Percentiles rank a stretch among this genome's conserved stretches.
Evolutionary conservation across 2,888 invertebrate species (phyloP).

Genomic region (Euproctis similis): DNA sequence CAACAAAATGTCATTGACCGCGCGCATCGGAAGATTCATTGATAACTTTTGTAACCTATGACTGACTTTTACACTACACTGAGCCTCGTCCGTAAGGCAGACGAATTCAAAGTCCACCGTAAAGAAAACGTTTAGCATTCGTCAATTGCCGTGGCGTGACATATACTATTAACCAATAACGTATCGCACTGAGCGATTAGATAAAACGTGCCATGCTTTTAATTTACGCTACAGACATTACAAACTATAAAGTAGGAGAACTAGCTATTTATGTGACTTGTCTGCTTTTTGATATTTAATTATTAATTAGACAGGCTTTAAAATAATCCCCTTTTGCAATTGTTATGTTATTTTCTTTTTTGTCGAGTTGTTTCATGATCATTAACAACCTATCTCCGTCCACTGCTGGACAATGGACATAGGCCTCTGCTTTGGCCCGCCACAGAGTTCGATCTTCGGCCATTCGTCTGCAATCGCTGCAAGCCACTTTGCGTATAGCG

Average conservation of each 20-base stretch:
- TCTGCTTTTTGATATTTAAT: no score
- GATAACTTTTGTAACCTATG: conserved; percentile 26
- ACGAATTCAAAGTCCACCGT: conserved; percentile 44
- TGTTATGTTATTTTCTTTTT: no score
- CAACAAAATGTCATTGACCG: conserved; percentile 21
- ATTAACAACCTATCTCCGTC: no score
- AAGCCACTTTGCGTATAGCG: no score
- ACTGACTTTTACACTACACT: conserved; percentile 12
- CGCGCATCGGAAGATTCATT: conserved; percentile 15
- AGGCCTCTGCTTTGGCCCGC: no score
- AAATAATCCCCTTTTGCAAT: no score
- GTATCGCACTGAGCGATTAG: conserved; percentile 45
- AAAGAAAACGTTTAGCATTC: conserved; percentile 42
- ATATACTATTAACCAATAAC: conserved; percentile 56
- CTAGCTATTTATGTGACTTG: no score
- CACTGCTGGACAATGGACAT: no score
- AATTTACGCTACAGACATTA: conserved; percentile 19
- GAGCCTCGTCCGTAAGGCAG: conserved; percentile 12
- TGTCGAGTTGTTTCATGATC: no score
- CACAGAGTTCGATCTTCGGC: no score
- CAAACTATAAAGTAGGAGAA: not conserved
- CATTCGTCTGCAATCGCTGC: no score
- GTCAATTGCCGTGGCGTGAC: conserved; percentile 63
- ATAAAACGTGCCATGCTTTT: conserved; percentile 36
- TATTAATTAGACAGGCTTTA: no score